A percentile compares a stretch with the other conserved stretches of the same genome.
Evolutionary conservation across 2,888 invertebrate genomes (phyloP).

Genomic region (Cartodere bifasciata): DNA sequence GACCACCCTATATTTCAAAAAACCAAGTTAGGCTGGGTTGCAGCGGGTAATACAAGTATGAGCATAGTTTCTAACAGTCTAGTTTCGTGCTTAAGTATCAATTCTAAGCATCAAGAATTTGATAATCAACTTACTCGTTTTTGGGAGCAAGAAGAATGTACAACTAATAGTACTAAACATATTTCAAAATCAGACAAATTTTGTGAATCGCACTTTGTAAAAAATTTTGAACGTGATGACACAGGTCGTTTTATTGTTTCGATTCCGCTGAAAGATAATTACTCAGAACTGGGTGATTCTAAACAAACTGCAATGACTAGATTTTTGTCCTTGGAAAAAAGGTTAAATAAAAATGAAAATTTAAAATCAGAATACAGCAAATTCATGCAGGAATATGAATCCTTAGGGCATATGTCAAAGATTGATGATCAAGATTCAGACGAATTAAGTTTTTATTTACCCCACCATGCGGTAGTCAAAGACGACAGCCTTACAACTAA

Average conservation of each 20-base stretch:
- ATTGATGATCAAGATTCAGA: conserved; percentile 1
- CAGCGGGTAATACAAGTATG: no score
- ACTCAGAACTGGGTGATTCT: neutral
- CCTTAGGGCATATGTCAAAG: conserved; percentile 1
- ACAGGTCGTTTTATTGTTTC: neutral
- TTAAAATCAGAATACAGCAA: conserved; percentile 1
- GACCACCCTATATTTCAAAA: conserved; percentile 8
- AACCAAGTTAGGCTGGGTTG: conserved; percentile 10
- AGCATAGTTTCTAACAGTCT: no score
- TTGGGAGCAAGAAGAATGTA: no score
- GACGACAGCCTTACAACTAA: conserved; percentile 23
- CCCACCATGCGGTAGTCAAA: conserved; percentile 27
- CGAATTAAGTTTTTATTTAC: conserved; percentile 22
- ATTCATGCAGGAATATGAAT: conserved; percentile 3
- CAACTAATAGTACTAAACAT: no score
- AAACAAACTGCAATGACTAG: neutral
- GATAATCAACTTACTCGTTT: no score
- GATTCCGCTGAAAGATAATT: neutral
- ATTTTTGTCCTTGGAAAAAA: neutral
- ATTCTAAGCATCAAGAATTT: no score
- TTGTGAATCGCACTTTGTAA: neutral
- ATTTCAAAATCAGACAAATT: no score
- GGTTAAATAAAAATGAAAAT: neutral
- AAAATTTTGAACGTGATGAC: neutral
- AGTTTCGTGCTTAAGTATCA: no score